Conservation (phyloP, 2,888 invertebrate species). For the Agonum fuliginosum region DNA sequence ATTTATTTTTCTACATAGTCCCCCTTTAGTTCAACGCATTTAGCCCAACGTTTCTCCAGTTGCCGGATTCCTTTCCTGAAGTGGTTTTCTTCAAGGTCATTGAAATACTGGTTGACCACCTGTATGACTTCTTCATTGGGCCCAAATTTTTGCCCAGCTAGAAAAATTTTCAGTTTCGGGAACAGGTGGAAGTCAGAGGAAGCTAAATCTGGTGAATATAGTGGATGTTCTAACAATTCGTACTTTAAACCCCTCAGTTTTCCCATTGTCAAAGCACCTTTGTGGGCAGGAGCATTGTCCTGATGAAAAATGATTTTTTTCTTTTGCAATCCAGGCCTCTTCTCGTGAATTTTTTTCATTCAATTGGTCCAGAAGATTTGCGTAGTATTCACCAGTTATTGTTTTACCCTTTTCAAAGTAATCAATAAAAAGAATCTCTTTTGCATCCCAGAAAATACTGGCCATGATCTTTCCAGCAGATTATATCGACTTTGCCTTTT, state of each 20-base stretch:
- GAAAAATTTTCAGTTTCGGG: too few relatives aligned
- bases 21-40: background rate
- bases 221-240: too few relatives aligned
- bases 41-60: background rate
- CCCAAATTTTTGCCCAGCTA: too few relatives aligned
- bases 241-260: constrained; percentile 58
- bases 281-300: constrained; percentile 62
- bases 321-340: constrained; percentile 60
- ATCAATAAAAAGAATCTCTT: constrained; percentile 61
- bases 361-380: constrained; percentile 50
- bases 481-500: constrained; percentile 61
- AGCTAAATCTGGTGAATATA: too few relatives aligned
- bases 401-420: constrained; percentile 61
- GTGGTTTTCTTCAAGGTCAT: too few relatives aligned
- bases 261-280: constrained; percentile 59
- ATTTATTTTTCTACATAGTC: constrained; percentile 5
- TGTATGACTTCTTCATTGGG: too few relatives aligned
- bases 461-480: constrained; percentile 63
- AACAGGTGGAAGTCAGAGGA: too few relatives aligned
- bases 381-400: constrained; percentile 60
- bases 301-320: constrained; percentile 63
- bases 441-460: constrained; percentile 63
- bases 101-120: too few relatives aligned
- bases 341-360: constrained; percentile 45
- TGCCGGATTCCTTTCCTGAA: too few relatives aligned